A percentile compares a stretch with the other conserved stretches of the same genome.
These are phyloP conservation scores for Dicyrtomina minuta DNA, from an alignment of 2,888 invertebrate species.

Conservation along the genomic window DNA sequence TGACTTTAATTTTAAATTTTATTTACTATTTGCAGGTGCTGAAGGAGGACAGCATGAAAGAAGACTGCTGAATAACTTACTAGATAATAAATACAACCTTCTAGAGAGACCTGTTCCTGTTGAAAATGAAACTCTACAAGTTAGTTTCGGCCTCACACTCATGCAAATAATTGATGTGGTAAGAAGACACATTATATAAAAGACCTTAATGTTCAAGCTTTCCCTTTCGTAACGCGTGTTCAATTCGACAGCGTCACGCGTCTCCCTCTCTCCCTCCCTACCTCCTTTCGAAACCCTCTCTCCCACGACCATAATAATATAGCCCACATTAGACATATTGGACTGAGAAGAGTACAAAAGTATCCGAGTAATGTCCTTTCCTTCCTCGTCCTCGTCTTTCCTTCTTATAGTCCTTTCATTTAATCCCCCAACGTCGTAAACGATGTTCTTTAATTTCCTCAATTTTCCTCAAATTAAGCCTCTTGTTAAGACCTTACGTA, in stretches of 20 bases:
- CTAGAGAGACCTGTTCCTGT: conserved; percentile 92
- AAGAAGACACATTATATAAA: conserved; percentile 60
- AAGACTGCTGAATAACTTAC: conserved; percentile 77
- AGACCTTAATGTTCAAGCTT: too few species aligned
- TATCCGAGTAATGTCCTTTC: background rate
- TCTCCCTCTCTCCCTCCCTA: background rate
- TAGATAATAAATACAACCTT: conserved; percentile 76
- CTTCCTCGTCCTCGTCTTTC: background rate
- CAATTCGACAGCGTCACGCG: too few species aligned
- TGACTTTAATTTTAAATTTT: background rate
- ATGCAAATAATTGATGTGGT: conserved; percentile 98
- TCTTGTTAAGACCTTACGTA: too few species aligned
- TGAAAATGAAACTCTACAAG: conserved; percentile 91
- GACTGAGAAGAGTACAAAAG: too few species aligned
- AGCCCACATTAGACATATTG: too few species aligned
- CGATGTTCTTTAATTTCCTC: too few species aligned
- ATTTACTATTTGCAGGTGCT: conserved; percentile 67
- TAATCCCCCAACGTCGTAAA: background rate
- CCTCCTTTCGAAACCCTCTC: background rate
- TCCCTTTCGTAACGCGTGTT: too few species aligned
- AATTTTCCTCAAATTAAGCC: too few species aligned
- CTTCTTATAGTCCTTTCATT: too few species aligned
- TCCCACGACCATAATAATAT: background rate
- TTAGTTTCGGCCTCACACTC: conserved; percentile 93
- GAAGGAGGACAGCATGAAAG: conserved; percentile 88